Conservation (phyloP, 2,888 invertebrate species). For the Ferdinandea cuprea region DNA sequence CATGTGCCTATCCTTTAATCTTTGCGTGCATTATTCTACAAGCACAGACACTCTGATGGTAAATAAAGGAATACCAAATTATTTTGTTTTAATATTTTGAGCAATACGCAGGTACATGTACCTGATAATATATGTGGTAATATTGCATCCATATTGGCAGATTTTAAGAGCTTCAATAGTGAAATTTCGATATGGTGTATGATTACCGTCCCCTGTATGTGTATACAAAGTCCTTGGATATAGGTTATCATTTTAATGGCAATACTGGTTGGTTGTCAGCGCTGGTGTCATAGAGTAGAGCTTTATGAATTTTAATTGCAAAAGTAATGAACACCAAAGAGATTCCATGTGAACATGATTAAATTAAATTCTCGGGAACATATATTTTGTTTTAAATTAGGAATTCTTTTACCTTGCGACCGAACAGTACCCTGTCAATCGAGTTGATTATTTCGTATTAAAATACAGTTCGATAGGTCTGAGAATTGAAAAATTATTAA, state of each 20-base stretch:
- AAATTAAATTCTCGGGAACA: constrained; percentile 47
- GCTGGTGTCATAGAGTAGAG: constrained; percentile 5
- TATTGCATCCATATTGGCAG: neutral
- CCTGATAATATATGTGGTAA: too few species aligned
- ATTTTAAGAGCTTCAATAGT: neutral
- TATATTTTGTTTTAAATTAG: constrained; percentile 29
- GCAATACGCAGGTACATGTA: neutral
- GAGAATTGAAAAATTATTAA: too few species aligned
- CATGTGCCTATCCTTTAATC: too few species aligned
- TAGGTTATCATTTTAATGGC: constrained; percentile 14
- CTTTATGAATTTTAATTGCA: constrained; percentile 37
- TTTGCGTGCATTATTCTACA: too few species aligned
- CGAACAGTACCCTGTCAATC: neutral
- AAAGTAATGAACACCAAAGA: constrained; percentile 38
- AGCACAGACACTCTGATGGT: too few species aligned
- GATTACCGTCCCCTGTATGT: neutral
- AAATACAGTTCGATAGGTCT: too few species aligned
- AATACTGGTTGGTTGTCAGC: constrained; percentile 2
- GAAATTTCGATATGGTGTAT: neutral
- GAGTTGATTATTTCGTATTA: neutral
- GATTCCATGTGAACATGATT: constrained; percentile 36
- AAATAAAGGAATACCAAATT: neutral
- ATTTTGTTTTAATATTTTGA: neutral
- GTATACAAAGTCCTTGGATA: neutral
- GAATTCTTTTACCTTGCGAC: constrained; percentile 20